phyloP scores from a whole-genome alignment of 2,797 vertebrate species.

The Setipinna tenuifilis region DNA sequence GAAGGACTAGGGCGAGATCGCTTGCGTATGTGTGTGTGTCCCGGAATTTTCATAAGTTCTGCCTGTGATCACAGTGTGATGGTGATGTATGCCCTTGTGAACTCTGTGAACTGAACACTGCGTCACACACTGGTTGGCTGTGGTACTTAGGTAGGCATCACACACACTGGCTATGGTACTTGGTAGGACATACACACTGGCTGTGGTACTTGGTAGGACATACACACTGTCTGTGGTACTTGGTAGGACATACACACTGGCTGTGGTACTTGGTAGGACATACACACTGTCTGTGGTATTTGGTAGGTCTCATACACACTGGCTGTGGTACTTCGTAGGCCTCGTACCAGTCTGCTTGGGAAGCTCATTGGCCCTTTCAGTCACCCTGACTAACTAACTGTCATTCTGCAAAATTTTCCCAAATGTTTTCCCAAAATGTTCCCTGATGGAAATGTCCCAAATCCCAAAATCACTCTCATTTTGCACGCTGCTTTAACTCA shows the following conservation, averaged over 20 bases:
- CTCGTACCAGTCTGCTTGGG: not conserved
- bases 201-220: not conserved
- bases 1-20: not conserved
- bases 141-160: no score
- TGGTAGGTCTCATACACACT: not conserved
- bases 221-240: not conserved
- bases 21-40: not conserved
- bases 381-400: not conserved
- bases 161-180: not conserved
- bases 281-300: not conserved
- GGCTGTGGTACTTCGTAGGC: not conserved
- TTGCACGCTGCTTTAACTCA: not conserved
- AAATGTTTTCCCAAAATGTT: not conserved
- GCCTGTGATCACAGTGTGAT: not conserved
- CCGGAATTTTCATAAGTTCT: not conserved
- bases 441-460: not conserved
- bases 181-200: not conserved
- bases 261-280: not conserved
- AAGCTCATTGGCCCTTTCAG: not conserved
- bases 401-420: not conserved
- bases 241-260: not conserved
- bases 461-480: conserved; percentile 10
- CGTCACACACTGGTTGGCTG: not conserved
- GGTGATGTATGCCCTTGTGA: not conserved
- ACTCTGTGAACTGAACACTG: not conserved